Percentiles rank a stretch among this genome's conserved stretches.
Conservation (phyloP, 2,888 invertebrate genomes). For the Drosophila gaucha region DNA sequence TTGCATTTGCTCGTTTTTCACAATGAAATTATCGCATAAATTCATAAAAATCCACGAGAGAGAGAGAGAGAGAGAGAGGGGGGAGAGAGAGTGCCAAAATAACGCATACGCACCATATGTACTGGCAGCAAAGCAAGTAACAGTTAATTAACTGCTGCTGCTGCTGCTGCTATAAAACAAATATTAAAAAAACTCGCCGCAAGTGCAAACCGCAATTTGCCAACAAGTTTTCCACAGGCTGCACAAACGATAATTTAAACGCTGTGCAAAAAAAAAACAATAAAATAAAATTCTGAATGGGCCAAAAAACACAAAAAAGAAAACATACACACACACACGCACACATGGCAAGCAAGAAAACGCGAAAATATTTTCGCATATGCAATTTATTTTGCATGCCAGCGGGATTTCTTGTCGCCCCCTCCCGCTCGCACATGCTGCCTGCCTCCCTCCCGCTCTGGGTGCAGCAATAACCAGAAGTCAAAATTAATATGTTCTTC, state of each 20-base stretch:
- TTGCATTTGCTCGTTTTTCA: slow-evolving; percentile 15
- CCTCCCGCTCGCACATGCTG: neutral
- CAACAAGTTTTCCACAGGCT: slow-evolving; percentile 57
- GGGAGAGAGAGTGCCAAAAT: slow-evolving; percentile 19
- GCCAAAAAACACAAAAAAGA: slow-evolving; percentile 20
- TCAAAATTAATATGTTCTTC: slow-evolving; percentile 78
- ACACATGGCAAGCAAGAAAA: slow-evolving; percentile 36
- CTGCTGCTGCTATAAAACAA: slow-evolving; percentile 24
- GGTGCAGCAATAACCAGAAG: slow-evolving; percentile 72
- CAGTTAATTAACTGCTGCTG: slow-evolving; percentile 47
- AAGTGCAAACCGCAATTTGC: slow-evolving; percentile 54
- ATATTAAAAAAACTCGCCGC: slow-evolving; percentile 22
- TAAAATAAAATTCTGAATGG: slow-evolving; percentile 71
- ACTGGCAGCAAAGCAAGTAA: slow-evolving; percentile 39
- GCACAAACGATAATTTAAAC: slow-evolving; percentile 49
- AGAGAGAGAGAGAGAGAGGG: neutral
- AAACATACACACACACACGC: slow-evolving; percentile 2
- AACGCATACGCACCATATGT: slow-evolving; percentile 65
- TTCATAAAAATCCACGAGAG: slow-evolving; percentile 19
- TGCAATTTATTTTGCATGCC: slow-evolving; percentile 74
- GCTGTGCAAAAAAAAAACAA: slow-evolving; percentile 45
- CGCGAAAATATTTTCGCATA: slow-evolving; percentile 68
- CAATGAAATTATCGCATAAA: slow-evolving; percentile 50
- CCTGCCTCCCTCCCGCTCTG: slow-evolving; percentile 1
- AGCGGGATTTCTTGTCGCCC: slow-evolving; percentile 40